A percentile compares a stretch with the other conserved stretches of the same genome.
phyloP scores from a whole-genome alignment of 2,113 vertebrate genomes.

The Pelecanoides urinatrix region DNA sequence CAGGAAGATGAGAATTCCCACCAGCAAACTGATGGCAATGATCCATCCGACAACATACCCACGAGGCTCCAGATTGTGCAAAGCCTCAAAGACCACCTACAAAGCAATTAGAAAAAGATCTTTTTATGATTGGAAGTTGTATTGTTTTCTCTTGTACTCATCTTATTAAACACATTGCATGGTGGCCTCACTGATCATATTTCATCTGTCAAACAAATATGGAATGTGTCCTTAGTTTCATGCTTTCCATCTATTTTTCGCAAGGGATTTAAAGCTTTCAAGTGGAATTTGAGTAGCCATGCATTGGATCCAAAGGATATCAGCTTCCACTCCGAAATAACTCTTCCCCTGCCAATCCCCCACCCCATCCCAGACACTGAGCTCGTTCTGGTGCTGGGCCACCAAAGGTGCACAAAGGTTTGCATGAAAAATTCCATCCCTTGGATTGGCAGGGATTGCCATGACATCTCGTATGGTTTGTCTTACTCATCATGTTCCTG shows the following conservation, averaged over 20 bases:
- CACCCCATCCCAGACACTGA: not conserved
- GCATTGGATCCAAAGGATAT: not conserved
- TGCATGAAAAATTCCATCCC: not conserved
- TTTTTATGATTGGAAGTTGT: not conserved
- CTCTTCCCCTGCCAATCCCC: not conserved
- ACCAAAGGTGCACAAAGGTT: not conserved
- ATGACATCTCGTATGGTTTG: not conserved
- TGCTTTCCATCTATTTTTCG: not conserved
- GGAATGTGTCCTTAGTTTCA: not conserved
- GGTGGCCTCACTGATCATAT: constrained; percentile 4
- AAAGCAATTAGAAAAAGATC: constrained; percentile 20
- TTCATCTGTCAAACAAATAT: constrained; percentile 36
- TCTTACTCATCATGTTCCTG: not conserved
- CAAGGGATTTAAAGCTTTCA: constrained; percentile 20
- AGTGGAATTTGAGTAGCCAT: not conserved
- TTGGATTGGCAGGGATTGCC: not conserved
- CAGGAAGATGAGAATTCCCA: constrained; percentile 98
- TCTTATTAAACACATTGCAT: constrained; percentile 1
- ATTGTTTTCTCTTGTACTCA: constrained; percentile 10
- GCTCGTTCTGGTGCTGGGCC: not conserved
- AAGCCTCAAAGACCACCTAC: constrained; percentile 95
- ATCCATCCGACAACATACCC: constrained; percentile 99
- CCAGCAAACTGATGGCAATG: constrained; percentile 97
- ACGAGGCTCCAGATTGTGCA: constrained; percentile 94
- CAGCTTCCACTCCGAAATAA: not conserved